phyloP scores from a whole-genome alignment of 2,888 invertebrate genomes.

The Troglohyphantes excavatus region DNA sequence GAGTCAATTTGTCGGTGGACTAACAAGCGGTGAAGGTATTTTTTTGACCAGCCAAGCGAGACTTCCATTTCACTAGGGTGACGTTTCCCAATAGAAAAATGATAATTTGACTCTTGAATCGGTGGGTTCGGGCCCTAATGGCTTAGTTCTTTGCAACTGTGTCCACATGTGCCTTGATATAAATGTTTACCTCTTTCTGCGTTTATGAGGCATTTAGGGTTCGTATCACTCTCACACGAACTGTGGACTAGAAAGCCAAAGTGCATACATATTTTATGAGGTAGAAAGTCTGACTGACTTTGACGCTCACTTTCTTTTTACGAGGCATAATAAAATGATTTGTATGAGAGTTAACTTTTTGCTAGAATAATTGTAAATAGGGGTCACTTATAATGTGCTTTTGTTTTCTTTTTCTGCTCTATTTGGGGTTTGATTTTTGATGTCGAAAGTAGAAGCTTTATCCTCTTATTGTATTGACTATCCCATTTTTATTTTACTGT shows the following conservation, averaged over 20 bases:
- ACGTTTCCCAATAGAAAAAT: slow-evolving; percentile 59
- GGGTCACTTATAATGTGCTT: no score
- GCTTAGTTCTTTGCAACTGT: slow-evolving; percentile 32
- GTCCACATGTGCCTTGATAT: slow-evolving; percentile 27
- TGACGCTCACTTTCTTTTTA: not conserved
- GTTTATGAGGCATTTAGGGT: slow-evolving; percentile 23
- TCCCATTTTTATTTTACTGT: no score
- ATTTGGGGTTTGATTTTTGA: no score
- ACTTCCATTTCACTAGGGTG: slow-evolving; percentile 36
- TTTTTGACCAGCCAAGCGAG: slow-evolving; percentile 59
- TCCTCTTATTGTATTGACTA: no score
- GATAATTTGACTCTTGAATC: slow-evolving; percentile 34
- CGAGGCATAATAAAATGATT: not conserved
- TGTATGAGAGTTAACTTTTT: not conserved
- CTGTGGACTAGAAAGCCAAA: slow-evolving; percentile 15
- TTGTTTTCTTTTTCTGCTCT: no score
- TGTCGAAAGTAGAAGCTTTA: no score
- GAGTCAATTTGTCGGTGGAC: slow-evolving; percentile 54
- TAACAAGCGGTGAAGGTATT: slow-evolving; percentile 50
- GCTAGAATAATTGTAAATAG: not conserved
- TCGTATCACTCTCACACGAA: not conserved
- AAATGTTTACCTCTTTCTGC: slow-evolving; percentile 17
- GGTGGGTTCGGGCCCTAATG: slow-evolving; percentile 41
- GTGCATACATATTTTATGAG: not conserved
- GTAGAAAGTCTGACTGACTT: no score